Percentiles rank a stretch among this genome's conserved stretches.
These are phyloP conservation scores for Pasiphila rectangulata DNA, from an alignment of 2,888 invertebrate species.

Conservation along the genomic window DNA sequence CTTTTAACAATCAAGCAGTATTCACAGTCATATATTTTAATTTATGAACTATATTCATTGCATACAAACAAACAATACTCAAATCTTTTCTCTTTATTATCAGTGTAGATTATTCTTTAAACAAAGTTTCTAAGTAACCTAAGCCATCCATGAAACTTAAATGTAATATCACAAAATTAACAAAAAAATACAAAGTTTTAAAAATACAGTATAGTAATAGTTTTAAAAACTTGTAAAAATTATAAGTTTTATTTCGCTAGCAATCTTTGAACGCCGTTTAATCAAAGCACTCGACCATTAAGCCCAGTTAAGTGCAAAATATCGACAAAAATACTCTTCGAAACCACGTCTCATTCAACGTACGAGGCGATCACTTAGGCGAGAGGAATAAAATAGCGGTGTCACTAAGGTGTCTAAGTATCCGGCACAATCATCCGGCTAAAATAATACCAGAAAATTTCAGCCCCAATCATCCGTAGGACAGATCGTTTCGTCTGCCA, in stretches of 20 bases:
- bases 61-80: too few species aligned
- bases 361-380: constrained; percentile 40
- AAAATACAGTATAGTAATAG: not conserved
- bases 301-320: constrained; percentile 39
- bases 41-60: too few species aligned
- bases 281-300: constrained; percentile 27
- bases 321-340: constrained; percentile 42
- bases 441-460: not conserved
- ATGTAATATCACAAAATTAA: not conserved
- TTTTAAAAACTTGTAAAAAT: constrained; percentile 1
- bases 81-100: too few species aligned
- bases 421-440: not conserved
- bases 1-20: too few species aligned
- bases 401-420: not conserved
- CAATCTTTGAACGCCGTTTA: constrained; percentile 20
- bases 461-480: not conserved
- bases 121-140: too few species aligned
- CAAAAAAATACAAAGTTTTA: not conserved
- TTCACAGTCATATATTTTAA: too few species aligned
- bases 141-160: too few species aligned
- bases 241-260: constrained; percentile 14
- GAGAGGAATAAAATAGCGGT: constrained; percentile 30
- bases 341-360: constrained; percentile 43
- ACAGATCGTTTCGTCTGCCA: too few species aligned
- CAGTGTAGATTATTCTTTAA: too few species aligned